Evolutionary conservation across 2,797 vertebrate genomes (phyloP), one percentile per base, ranked within the genome.

Genomic region (Paratrypauchen microcephalus): DNA sequence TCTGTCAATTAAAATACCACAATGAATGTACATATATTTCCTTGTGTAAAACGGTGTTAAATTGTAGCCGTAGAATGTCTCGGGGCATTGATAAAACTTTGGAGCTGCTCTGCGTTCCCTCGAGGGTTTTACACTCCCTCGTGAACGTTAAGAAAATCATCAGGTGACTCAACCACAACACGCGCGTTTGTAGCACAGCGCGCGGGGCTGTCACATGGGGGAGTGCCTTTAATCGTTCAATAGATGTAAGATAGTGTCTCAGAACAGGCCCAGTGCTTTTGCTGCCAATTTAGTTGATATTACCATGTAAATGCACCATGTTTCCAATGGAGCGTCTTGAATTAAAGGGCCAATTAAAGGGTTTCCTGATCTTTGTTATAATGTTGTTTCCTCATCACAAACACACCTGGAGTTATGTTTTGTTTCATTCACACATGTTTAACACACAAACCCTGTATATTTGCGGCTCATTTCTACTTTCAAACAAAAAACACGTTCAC

Each of bases 111-210:
- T 69, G 71, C 78, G 72, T 81, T 87, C 83, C 80, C 79, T 71
- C 71, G 13, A 30, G 78, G 79, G 72, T 84, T 87, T 86, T 71
- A 66, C 87, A 86, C 71, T 62, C 73, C 74, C 88, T 88, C 79
- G 91, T 91, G 89, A 91, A 92, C 66, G 85, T 80, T 80, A 73
- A 71, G 82, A 48, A n/a, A 48, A 66, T 55, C 71, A 80, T 92
- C 91, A 92, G 90, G 88, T 93, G 90, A 92, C 91, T 83, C 2
- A 2, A 55, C 73, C 71, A 55, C 70, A 86, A 57, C 72, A 68
- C 76, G 76, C 71, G 62, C 68, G 75, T 39, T 72, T 71, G 69
- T 74, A 65, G 68, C 28, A 15, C 65, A 45, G 68, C 55, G 66
- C 73, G 36, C 39, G 9, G 52, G 56, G 15, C 21, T 23, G 24